Base-by-base conservation (phyloP, 2,888 invertebrate genomes). In the Ornithoptera priamus region DNA sequence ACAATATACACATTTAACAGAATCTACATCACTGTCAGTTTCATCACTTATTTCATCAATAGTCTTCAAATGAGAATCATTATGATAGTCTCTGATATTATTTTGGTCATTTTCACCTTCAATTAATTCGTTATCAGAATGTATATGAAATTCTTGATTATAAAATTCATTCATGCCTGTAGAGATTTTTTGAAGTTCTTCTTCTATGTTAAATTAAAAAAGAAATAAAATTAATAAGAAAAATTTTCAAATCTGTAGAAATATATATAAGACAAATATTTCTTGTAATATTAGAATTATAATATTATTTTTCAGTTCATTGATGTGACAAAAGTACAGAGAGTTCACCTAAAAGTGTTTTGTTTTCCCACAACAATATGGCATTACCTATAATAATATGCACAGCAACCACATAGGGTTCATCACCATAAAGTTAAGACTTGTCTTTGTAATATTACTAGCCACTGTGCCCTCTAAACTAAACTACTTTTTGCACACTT, bases 1-100 rank as follows among this genome's bases (percentile, higher is more conserved):
- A 71, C 92, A 92, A 68, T 87, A 89, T 8, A 87, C 89, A 83
- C 92, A 92, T 77, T 90, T 90, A 2, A 92, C 82, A 1, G 92
- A 92, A 73, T 92, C 91, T 72, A 90, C 85, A 75, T 92, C 92
- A 80, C 91, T 92, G 67, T 92, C 92, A 61, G 92, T 92, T 72
- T 92, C 92, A 77, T 91, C 92, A 77, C 91, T 92, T 57, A 81
- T 85, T 77, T 90, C 89, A 72, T 84, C 75, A 73, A 78, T 75
- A 63, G 74, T 78, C 39, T 73, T 75, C 57, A 75, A 71, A 67
- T 68, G 71, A 62, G 75, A 61, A 64, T 73, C 65, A 58, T 63
- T 61, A 71, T 76, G 59, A 39, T 80, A 78, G 73, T 85, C 85
- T 78, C 85, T 89, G 7, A 85, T 81, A 72, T 77, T 80, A 76